A percentile compares a stretch with the other conserved stretches of the same genome.
These are phyloP conservation scores for Orthosia cruda DNA, from an alignment of 2,888 invertebrate genomes.

Conservation along the genomic window DNA sequence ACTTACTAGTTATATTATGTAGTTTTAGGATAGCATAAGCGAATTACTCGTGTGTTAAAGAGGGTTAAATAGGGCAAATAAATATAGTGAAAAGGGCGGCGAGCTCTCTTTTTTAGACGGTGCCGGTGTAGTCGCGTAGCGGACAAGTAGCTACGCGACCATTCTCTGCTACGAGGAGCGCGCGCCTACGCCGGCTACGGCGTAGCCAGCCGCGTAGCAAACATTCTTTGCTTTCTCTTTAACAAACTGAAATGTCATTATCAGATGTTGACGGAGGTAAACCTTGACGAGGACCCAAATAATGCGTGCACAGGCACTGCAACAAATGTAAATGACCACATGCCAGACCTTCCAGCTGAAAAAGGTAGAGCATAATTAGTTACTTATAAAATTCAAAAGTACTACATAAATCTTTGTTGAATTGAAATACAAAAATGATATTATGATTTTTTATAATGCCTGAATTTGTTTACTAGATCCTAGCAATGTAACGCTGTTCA, in stretches of 20 bases:
- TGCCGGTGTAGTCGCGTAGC: constrained; percentile 10
- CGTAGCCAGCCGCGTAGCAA: background rate
- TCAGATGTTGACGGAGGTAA: constrained; percentile 12
- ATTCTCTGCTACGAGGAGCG: background rate
- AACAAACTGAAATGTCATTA: constrained; percentile 5
- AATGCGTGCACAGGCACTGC: constrained; percentile 30
- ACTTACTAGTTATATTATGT: background rate
- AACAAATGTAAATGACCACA: constrained; percentile 26
- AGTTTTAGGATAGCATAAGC: background rate
- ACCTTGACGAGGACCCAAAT: constrained; percentile 14
- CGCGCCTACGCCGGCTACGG: background rate
- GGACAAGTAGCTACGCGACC: background rate
- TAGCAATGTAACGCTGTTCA: constrained; percentile 86
- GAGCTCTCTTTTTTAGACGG: background rate
- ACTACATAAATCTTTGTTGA: background rate
- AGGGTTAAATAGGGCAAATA: background rate
- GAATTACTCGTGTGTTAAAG: background rate
- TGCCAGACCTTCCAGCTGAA: constrained; percentile 23
- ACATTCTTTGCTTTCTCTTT: background rate
- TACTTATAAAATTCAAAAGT: background rate
- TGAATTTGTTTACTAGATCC: constrained; percentile 68
- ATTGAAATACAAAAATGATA: background rate
- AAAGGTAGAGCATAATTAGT: constrained; percentile 37
- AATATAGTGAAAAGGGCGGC: background rate
- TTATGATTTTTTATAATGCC: background rate